phyloP scores from a whole-genome alignment of 2,797 vertebrate genomes.

The Leucoraja ocellata region DNA sequence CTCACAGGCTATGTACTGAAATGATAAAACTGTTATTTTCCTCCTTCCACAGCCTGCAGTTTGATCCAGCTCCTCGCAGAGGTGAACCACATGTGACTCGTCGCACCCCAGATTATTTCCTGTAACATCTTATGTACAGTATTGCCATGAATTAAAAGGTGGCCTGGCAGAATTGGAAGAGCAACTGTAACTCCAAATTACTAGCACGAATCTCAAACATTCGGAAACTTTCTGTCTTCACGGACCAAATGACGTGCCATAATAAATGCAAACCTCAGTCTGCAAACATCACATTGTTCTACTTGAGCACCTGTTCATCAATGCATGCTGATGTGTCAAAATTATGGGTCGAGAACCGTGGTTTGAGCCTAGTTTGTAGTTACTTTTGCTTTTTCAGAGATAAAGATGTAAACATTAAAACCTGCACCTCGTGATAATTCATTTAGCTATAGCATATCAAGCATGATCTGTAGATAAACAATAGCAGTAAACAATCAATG shows the following conservation, averaged over 20 bases:
- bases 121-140: slow-evolving; percentile 83
- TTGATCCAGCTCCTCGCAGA: slow-evolving; percentile 89
- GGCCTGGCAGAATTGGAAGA: slow-evolving; percentile 65
- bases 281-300: slow-evolving; percentile 65
- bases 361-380: slow-evolving; percentile 75
- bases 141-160: slow-evolving; percentile 71
- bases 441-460: slow-evolving; percentile 77
- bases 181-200: slow-evolving; percentile 72
- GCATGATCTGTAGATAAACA: slow-evolving; percentile 78
- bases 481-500: slow-evolving; percentile 71
- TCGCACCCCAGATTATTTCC: slow-evolving; percentile 95
- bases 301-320: slow-evolving; percentile 67
- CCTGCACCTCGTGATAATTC: slow-evolving; percentile 68
- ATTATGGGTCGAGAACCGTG: slow-evolving; percentile 69
- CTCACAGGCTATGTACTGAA: background rate
- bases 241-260: slow-evolving; percentile 90
- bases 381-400: slow-evolving; percentile 78
- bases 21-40: background rate
- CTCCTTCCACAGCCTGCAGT: slow-evolving; percentile 77
- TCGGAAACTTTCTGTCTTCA: slow-evolving; percentile 65
- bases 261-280: slow-evolving; percentile 73
- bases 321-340: slow-evolving; percentile 79
- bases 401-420: slow-evolving; percentile 69
- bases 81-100: slow-evolving; percentile 93
- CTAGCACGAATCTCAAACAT: slow-evolving; percentile 51